These are phyloP conservation scores for Ooceraea biroi DNA, from an alignment of 1,140 invertebrate species.

Conservation along the genomic window DNA sequence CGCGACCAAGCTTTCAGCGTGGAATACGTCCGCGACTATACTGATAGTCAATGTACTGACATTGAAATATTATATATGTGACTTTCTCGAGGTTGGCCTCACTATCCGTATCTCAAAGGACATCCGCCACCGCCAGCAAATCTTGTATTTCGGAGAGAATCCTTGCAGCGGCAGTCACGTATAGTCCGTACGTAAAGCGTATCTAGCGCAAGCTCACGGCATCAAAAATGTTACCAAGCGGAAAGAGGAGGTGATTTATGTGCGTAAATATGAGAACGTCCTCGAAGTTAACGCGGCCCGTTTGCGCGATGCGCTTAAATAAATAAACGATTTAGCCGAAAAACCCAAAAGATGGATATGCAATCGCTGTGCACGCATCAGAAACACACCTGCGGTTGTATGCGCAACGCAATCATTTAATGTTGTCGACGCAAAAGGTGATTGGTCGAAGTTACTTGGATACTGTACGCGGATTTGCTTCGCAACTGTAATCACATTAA, in stretches of 20 bases:
- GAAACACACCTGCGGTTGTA: neutral
- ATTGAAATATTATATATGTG: slow-evolving; percentile 17
- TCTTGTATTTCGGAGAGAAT: slow-evolving; percentile 53
- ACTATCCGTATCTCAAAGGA: slow-evolving; percentile 21
- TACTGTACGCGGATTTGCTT: neutral
- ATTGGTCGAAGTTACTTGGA: slow-evolving; percentile 4
- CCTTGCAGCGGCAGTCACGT: slow-evolving; percentile 42
- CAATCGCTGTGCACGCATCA: neutral
- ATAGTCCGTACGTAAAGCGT: slow-evolving; percentile 46
- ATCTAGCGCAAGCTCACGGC: slow-evolving; percentile 22
- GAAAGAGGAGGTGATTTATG: slow-evolving; percentile 34
- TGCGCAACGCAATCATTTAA: neutral
- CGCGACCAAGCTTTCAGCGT: no score
- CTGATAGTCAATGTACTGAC: neutral
- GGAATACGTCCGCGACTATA: neutral
- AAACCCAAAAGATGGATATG: neutral
- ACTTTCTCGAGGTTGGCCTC: slow-evolving; percentile 9
- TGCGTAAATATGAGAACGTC: slow-evolving; percentile 47
- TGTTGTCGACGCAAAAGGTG: neutral
- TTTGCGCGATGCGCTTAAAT: slow-evolving; percentile 32
- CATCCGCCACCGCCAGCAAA: slow-evolving; percentile 12
- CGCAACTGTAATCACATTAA: slow-evolving; percentile 41
- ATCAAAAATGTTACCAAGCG: slow-evolving; percentile 48
- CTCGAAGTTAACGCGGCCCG: slow-evolving; percentile 25
- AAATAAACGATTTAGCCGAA: slow-evolving; percentile 32